Conservation (phyloP, 2,888 invertebrate genomes). For the Trissolcus brochymenae region DNA sequence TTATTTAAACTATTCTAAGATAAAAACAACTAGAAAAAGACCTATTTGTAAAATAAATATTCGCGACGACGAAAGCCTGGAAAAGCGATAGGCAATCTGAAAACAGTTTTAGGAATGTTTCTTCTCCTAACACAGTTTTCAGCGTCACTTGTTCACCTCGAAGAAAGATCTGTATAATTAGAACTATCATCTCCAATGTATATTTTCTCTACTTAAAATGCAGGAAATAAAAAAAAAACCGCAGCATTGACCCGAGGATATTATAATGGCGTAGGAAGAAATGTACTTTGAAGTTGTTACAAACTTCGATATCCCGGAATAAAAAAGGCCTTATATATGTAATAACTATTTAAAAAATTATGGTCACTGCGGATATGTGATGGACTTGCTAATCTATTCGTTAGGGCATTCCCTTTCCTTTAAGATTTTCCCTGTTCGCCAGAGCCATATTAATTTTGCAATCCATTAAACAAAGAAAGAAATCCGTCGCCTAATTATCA, state of each 20-base stretch:
- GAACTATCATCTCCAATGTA: slow-evolving; percentile 37
- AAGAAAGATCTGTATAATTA: slow-evolving; percentile 37
- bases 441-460: too few species aligned
- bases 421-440: not conserved
- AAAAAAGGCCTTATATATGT: slow-evolving; percentile 51
- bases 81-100: slow-evolving; percentile 1
- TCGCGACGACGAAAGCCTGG: slow-evolving; percentile 20
- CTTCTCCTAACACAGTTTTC: slow-evolving; percentile 7
- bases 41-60: slow-evolving; percentile 6
- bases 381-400: slow-evolving; percentile 41
- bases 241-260: slow-evolving; percentile 21
- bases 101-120: not conserved
- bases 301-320: slow-evolving; percentile 32
- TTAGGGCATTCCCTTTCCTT: slow-evolving; percentile 39
- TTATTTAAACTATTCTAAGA: slow-evolving; percentile 47
- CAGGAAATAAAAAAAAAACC: slow-evolving; percentile 29
- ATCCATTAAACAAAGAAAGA: too few species aligned
- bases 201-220: slow-evolving; percentile 42
- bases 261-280: slow-evolving; percentile 23
- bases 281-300: slow-evolving; percentile 8
- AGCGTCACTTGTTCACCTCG: not conserved
- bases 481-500: not conserved
- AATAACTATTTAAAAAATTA: slow-evolving; percentile 39
- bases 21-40: slow-evolving; percentile 12
- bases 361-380: slow-evolving; percentile 50